Base-by-base conservation (phyloP, 1,140 invertebrate species). In the Apis cerana region DNA sequence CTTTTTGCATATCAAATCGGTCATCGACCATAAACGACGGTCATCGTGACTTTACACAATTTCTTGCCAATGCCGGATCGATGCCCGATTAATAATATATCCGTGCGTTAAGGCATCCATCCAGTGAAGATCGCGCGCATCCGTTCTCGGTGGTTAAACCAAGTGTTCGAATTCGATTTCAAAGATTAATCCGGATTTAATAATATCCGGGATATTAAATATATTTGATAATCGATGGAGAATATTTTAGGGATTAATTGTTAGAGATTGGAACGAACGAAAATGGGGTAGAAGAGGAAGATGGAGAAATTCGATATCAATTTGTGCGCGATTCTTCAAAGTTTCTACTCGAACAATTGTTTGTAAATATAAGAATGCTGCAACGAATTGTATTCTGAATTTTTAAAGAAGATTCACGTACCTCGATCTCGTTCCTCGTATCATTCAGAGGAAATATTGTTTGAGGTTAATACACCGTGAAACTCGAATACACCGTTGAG, bases 21-120 rank as follows among this genome's bases (percentile, higher is more conserved):
- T 23, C 71, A 10, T 48, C 71, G 75, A 43, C 19, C 23, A 33
- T 65, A 76, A 64, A 75, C n/a, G 71, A 48, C 56, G 52, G 52
- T 5, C 52, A 33, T 43, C 27, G 19, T 27, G 70, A 72, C 19
- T 43, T 58, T 43, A 33, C 17, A 9, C 10, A 72, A 52, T 10
- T 70, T 27, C 48, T 27, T n/a, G 59, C 59, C n/a, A 54, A 65
- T 65, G 75, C 12, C 61, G 17, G 23, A 78, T 78, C 52, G 65
- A 78, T 67, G 17, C 2, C 2, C 21, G 13, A 50, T 69, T 58
- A 50, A 67, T 67, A 69, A 67, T 78, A 21, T 4, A 78, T 21
- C 27, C 27, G 33, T 17, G 54, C 5, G 48, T 9, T 33, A 23
- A 12, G 71, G n/a, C 11, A 7, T 43, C 33, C 11, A 11, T 43